Evolutionary conservation across 2,113 vertebrate genomes (phyloP).

Genomic region (Xenus cinereus): DNA sequence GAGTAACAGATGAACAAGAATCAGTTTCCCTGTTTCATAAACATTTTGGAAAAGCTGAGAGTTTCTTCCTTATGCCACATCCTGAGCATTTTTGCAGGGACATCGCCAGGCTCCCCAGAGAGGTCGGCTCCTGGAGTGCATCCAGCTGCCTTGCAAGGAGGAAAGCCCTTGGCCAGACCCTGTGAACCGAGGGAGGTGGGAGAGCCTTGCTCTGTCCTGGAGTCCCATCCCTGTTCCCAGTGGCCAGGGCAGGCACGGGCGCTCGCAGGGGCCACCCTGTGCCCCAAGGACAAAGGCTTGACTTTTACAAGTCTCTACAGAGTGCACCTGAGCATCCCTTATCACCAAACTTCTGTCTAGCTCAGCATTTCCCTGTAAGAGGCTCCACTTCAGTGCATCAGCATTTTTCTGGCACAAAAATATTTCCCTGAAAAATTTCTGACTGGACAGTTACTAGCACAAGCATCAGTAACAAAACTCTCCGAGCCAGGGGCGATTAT

Average conservation of each 20-base stretch:
- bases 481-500: neutral
- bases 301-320: neutral
- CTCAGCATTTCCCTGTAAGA: neutral
- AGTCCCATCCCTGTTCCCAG: neutral
- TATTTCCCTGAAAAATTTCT: conserved; percentile 17
- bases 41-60: neutral
- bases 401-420: conserved; percentile 6
- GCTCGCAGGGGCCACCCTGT: rapidly evolving
- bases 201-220: neutral
- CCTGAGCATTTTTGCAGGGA: neutral
- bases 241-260: neutral
- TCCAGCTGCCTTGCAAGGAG: neutral
- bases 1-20: neutral
- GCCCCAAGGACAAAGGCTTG: neutral
- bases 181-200: rapidly evolving
- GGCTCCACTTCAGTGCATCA: neutral
- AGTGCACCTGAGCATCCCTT: neutral
- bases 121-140: neutral
- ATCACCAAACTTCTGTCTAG: neutral
- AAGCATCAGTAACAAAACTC: neutral
- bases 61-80: neutral
- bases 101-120: rapidly evolving
- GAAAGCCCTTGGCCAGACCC: rapidly evolving
- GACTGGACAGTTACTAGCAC: neutral
- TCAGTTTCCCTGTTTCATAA: neutral